Conservation (phyloP, 2,888 invertebrate species). For the Chesias legatella region DNA sequence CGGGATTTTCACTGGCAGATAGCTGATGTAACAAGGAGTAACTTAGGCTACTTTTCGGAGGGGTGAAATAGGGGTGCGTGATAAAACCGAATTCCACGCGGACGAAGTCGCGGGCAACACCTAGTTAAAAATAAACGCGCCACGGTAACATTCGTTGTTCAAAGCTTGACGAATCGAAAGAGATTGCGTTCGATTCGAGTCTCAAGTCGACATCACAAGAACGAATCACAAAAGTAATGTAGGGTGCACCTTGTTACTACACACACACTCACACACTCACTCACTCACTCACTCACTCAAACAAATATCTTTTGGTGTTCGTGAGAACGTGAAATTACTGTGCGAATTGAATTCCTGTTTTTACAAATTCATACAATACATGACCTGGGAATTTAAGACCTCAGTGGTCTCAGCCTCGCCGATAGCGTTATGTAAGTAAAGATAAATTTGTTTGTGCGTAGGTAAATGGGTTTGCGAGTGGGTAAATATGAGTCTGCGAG, state of each 20-base stretch:
- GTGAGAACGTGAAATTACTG: conserved; percentile 43
- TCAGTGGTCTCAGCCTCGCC: conserved; percentile 1
- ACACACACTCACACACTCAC: no score
- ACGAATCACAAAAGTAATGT: conserved; percentile 32
- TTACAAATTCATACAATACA: conserved; percentile 17
- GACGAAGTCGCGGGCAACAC: no score
- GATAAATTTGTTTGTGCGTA: no score
- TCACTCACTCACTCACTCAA: no score
- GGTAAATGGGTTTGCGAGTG: no score
- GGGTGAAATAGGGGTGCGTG: no score
- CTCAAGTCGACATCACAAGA: conserved; percentile 34
- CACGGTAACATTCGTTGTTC: conserved; percentile 51
- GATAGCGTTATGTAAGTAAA: neutral
- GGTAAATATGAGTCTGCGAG: no score
- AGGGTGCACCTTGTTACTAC: conserved; percentile 45
- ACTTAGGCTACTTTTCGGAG: no score
- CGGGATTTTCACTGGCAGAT: no score
- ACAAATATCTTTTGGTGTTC: conserved; percentile 41
- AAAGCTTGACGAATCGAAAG: conserved; percentile 55
- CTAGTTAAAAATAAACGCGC: conserved; percentile 37
- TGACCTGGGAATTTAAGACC: conserved; percentile 23
- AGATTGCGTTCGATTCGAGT: conserved; percentile 42
- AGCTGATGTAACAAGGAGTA: no score
- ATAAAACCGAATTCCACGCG: no score
- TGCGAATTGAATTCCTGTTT: conserved; percentile 21